These are phyloP conservation scores for Eristalis pertinax DNA, from an alignment of 2,888 invertebrate genomes.

Conservation along the genomic window DNA sequence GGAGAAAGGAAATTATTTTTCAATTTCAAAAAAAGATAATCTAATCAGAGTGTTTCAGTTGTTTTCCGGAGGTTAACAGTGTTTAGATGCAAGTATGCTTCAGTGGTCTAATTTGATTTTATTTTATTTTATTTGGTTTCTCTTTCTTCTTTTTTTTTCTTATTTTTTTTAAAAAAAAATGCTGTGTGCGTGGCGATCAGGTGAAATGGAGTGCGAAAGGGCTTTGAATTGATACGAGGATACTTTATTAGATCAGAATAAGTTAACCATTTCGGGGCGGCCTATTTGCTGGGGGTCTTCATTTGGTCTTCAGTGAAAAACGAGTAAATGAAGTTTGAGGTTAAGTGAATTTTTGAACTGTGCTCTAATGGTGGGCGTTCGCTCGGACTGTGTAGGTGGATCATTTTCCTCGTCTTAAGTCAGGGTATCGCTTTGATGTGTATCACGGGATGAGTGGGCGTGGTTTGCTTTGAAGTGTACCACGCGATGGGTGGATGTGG, in stretches of 20 bases:
- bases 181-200: not conserved
- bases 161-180: too few relatives aligned
- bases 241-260: not conserved
- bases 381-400: too few relatives aligned
- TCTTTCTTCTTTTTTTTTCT: not conserved
- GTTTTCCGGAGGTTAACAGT: constrained; percentile 30
- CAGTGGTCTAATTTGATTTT: constrained; percentile 32
- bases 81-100: constrained; percentile 23
- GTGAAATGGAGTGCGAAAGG: not conserved
- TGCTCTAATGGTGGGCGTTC: not conserved
- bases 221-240: not conserved
- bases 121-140: constrained; percentile 1
- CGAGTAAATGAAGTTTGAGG: not conserved
- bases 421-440: too few relatives aligned
- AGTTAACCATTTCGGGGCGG: not conserved
- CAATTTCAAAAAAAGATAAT: constrained; percentile 43
- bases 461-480: too few relatives aligned
- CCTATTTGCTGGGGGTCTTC: not conserved
- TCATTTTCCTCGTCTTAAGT: too few relatives aligned
- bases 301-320: not conserved
- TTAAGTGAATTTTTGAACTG: not conserved
- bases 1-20: constrained; percentile 41
- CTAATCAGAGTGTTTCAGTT: constrained; percentile 29
- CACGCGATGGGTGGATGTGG: too few relatives aligned
- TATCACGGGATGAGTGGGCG: too few relatives aligned